phyloP scores from a whole-genome alignment of 2,113 vertebrate species.

The Apeltes quadracus region DNA sequence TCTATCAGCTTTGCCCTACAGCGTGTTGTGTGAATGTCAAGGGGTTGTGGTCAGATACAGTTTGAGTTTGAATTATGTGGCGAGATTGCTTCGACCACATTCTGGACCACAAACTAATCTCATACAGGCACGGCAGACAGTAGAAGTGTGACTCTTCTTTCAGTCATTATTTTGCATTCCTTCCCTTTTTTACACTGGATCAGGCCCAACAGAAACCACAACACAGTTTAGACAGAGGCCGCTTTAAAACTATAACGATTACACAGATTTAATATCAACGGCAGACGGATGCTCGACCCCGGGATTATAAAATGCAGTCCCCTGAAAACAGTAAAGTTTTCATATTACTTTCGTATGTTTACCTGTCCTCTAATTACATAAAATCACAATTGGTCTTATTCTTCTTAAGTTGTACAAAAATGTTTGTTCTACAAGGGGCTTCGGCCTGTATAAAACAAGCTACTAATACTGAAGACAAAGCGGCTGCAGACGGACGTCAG shows the following conservation, averaged over 20 bases:
- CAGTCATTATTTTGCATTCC: slow-evolving; percentile 46
- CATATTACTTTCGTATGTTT: slow-evolving; percentile 7
- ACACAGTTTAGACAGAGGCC: not conserved
- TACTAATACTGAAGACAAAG: slow-evolving; percentile 32
- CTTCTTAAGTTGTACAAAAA: not conserved
- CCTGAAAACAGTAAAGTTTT: slow-evolving; percentile 13
- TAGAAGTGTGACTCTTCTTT: slow-evolving; percentile 37
- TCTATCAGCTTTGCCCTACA: slow-evolving; percentile 23
- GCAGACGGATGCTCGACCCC: slow-evolving; percentile 1
- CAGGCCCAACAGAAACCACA: slow-evolving; percentile 28
- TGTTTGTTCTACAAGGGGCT: not conserved
- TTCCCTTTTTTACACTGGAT: slow-evolving; percentile 9
- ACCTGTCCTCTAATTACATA: not conserved
- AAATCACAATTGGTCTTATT: not conserved
- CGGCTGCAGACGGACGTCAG: slow-evolving; percentile 52
- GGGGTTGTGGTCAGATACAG: slow-evolving; percentile 56
- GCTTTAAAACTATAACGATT: slow-evolving; percentile 21
- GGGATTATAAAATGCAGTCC: slow-evolving; percentile 7
- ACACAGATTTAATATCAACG: slow-evolving; percentile 21
- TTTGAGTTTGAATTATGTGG: slow-evolving; percentile 53
- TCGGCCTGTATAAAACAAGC: slow-evolving; percentile 42
- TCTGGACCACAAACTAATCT: slow-evolving; percentile 48
- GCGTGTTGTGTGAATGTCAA: slow-evolving; percentile 33
- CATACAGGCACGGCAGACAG: slow-evolving; percentile 30
- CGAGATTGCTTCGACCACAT: slow-evolving; percentile 42